phyloP scores from a whole-genome alignment of 2,888 invertebrate genomes.

The Netelia virgata region DNA sequence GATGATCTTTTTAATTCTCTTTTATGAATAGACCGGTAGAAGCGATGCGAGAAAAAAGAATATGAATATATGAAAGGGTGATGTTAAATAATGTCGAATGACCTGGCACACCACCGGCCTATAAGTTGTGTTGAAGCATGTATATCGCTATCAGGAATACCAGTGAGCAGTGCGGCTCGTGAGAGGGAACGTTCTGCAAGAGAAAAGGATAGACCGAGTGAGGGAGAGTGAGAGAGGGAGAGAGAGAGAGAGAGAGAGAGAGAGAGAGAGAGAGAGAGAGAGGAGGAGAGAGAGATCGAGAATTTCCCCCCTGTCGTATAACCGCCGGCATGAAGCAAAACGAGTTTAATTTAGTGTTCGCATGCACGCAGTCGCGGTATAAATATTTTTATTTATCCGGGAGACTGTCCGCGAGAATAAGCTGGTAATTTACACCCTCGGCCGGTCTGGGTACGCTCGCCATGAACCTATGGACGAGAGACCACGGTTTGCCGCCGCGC shows the following conservation, averaged over 20 bases:
- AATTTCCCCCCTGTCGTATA: slow-evolving; percentile 34
- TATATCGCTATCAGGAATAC: slow-evolving; percentile 56
- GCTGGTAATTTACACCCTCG: slow-evolving; percentile 81
- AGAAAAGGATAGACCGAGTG: slow-evolving; percentile 20
- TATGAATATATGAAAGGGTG: slow-evolving; percentile 17
- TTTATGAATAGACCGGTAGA: slow-evolving; percentile 21
- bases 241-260: slow-evolving; percentile 25
- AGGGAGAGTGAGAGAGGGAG: slow-evolving; percentile 38
- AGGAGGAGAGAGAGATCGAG: slow-evolving; percentile 15
- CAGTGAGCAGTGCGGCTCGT: background rate
- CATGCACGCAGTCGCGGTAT: slow-evolving; percentile 79
- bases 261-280: slow-evolving; percentile 22
- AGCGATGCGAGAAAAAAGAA: background rate
- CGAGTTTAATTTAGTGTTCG: slow-evolving; percentile 81
- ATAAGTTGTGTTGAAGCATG: slow-evolving; percentile 52
- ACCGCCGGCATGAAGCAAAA: slow-evolving; percentile 64
- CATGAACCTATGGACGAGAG: slow-evolving; percentile 27
- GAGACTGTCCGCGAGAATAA: slow-evolving; percentile 78
- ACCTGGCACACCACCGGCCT: slow-evolving; percentile 54
- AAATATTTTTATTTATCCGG: slow-evolving; percentile 82
- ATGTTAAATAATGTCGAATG: slow-evolving; percentile 61
- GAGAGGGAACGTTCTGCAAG: background rate
- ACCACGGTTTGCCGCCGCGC: slow-evolving; percentile 21
- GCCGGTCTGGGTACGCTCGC: slow-evolving; percentile 59
- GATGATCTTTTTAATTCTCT: slow-evolving; percentile 11